These are phyloP conservation scores for Anarrhichthys ocellatus DNA, from an alignment of 2,113 vertebrate species.

Conservation along the genomic window DNA sequence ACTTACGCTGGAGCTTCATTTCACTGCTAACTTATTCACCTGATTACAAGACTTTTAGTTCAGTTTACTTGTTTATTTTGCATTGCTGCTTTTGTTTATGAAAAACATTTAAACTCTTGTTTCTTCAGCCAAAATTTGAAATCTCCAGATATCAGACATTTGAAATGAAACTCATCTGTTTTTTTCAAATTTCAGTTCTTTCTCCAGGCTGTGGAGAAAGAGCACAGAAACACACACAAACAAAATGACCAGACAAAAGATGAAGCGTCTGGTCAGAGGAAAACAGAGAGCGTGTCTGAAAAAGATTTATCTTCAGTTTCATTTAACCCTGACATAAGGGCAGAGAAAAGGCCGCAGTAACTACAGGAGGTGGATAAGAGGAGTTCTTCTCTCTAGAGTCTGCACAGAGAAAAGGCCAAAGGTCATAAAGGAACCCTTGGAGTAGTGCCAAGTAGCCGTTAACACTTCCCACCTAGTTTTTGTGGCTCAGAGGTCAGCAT, in stretches of 20 bases:
- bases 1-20: too few relatives aligned
- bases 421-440: slow-evolving; percentile 56
- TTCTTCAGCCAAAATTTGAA: background rate
- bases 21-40: background rate
- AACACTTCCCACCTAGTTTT: slow-evolving; percentile 73
- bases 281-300: slow-evolving; percentile 11
- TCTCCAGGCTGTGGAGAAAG: background rate
- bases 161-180: background rate
- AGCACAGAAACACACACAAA: background rate
- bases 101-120: background rate
- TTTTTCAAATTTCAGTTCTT: slow-evolving; percentile 1
- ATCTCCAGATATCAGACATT: background rate
- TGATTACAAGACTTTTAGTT: background rate
- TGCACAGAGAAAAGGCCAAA: slow-evolving; percentile 60
- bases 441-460: slow-evolving; percentile 64
- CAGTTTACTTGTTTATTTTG: background rate
- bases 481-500: slow-evolving; percentile 78
- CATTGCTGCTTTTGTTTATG: background rate
- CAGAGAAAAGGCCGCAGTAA: slow-evolving; percentile 20
- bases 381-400: slow-evolving; percentile 49
- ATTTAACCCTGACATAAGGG: slow-evolving; percentile 51
- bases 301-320: slow-evolving; percentile 13
- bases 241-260: background rate
- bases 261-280: background rate
- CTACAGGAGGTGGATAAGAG: slow-evolving; percentile 36